These are phyloP conservation scores for Lacerta agilis DNA, from an alignment of 2,797 vertebrate species.

Conservation along the genomic window DNA sequence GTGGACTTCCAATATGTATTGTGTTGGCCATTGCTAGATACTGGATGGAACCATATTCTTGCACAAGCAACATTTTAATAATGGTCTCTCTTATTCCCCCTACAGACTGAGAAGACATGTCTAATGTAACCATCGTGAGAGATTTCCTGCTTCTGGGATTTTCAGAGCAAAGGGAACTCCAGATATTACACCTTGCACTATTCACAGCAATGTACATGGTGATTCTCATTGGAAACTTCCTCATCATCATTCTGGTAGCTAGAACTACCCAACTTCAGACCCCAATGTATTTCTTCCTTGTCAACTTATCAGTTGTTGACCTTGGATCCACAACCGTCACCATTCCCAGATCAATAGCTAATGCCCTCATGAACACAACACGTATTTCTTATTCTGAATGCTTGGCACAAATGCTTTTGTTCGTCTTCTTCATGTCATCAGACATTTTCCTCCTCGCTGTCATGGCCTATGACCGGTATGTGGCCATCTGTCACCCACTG, in stretches of 20 bases:
- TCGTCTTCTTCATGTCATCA: constrained; percentile 3
- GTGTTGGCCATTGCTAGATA: neutral
- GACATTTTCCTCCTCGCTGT: neutral
- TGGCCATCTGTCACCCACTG: constrained; percentile 14
- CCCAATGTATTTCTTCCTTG: constrained; percentile 18
- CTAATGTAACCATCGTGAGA: neutral
- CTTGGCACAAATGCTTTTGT: constrained; percentile 4
- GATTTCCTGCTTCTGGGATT: constrained; percentile 17
- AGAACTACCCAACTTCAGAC: neutral
- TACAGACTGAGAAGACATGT: neutral
- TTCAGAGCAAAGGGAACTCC: neutral
- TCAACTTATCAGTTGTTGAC: neutral
- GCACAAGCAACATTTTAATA: no score
- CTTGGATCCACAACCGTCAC: neutral
- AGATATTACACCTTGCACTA: neutral
- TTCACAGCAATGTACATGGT: constrained; percentile 22
- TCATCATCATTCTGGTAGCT: neutral
- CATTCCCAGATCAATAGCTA: neutral
- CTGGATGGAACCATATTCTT: neutral
- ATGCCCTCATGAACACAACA: neutral
- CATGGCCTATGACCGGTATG: constrained; percentile 27
- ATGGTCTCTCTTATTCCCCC: neutral
- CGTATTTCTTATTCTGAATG: neutral
- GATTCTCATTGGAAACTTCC: neutral
- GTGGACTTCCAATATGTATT: neutral